A percentile compares a stretch with the other conserved stretches of the same genome.
Conservation (phyloP, 2,888 invertebrate species). For the Diploptera punctata region DNA sequence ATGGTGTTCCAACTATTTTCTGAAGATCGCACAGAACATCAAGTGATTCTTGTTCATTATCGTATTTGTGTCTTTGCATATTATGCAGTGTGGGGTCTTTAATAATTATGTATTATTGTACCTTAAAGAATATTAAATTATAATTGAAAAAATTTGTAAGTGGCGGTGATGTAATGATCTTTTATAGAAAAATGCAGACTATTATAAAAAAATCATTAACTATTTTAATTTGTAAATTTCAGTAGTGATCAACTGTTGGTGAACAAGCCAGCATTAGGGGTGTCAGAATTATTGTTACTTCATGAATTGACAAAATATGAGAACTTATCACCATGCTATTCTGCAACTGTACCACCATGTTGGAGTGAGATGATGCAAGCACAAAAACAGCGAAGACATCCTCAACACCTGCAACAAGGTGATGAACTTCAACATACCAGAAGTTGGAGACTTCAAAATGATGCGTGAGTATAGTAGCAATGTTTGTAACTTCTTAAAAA, state of each 20-base stretch:
- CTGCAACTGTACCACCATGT: slow-evolving; percentile 90
- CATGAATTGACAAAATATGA: slow-evolving; percentile 81
- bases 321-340: slow-evolving; percentile 71
- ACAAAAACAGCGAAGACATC: slow-evolving; percentile 86
- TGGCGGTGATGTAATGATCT: not conserved
- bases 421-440: slow-evolving; percentile 77
- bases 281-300: slow-evolving; percentile 64
- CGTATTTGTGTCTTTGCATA: no score
- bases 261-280: slow-evolving; percentile 52
- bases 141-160: not conserved
- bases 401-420: slow-evolving; percentile 75
- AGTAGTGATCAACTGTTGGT: slow-evolving; percentile 46
- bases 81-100: no score
- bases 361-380: slow-evolving; percentile 95
- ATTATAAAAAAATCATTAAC: not conserved
- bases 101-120: no score
- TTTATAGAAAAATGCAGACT: not conserved
- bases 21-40: no score
- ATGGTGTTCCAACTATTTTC: no score
- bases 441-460: slow-evolving; percentile 88
- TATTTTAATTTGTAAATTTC: not conserved
- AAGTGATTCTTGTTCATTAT: no score
- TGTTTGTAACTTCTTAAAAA: no score
- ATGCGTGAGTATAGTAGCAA: slow-evolving; percentile 66
- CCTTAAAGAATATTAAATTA: no score